A percentile compares a stretch with the other conserved stretches of the same genome.
Conservation (phyloP, 2,797 vertebrate genomes). For the Pyrocephalus nanus region DNA sequence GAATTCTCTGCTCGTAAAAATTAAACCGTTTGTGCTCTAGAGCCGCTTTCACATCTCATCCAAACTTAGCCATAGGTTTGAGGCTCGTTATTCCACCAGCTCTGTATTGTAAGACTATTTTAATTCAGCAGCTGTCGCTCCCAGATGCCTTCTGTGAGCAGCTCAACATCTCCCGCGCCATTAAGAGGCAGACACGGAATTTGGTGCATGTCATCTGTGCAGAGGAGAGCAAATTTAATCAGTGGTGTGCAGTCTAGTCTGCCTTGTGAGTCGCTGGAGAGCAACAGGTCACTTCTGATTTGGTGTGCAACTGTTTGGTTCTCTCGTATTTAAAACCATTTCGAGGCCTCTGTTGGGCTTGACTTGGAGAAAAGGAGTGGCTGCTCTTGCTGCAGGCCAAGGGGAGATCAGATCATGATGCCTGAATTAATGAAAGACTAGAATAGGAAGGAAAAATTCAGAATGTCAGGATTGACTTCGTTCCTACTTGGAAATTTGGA, state of each 20-base stretch:
- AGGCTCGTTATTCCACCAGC: background rate
- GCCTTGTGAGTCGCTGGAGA: background rate
- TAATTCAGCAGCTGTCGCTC: background rate
- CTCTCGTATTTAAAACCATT: background rate
- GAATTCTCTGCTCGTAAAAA: background rate
- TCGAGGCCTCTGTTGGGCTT: background rate
- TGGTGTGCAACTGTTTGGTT: background rate
- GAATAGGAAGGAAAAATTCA: background rate
- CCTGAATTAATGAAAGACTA: background rate
- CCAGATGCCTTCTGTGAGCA: background rate
- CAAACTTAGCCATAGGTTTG: background rate
- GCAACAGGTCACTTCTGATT: slow-evolving; percentile 40
- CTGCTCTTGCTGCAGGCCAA: background rate
- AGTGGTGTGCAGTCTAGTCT: background rate
- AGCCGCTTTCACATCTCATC: background rate
- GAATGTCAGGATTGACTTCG: background rate
- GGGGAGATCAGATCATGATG: background rate
- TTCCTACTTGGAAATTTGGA: background rate
- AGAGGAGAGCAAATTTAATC: background rate
- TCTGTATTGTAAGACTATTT: background rate
- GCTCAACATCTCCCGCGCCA: background rate
- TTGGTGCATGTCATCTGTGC: background rate
- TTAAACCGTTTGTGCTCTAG: background rate
- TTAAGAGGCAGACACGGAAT: background rate
- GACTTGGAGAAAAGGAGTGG: background rate